Evolutionary conservation across 2,113 vertebrate species (phyloP).

Genomic region (Nothocercus julius): DNA sequence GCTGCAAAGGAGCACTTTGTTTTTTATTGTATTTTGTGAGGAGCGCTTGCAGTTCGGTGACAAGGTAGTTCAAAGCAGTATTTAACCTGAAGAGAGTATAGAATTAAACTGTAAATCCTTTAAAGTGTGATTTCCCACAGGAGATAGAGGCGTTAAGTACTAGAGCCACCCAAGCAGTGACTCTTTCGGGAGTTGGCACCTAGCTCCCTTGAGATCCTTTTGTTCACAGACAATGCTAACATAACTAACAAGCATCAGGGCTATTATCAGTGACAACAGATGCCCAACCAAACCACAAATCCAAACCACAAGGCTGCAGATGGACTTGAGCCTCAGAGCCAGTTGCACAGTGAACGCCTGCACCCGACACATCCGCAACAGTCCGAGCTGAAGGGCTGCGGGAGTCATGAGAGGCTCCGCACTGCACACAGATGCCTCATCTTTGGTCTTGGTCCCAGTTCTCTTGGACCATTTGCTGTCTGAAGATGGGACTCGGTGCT

Average conservation of each 20-base stretch:
- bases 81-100: not conserved
- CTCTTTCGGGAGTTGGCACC: not conserved
- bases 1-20: not conserved
- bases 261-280: not conserved
- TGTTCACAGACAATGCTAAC: conserved; percentile 10
- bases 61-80: not conserved
- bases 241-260: not conserved
- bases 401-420: not conserved
- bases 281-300: not conserved
- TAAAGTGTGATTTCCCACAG: not conserved
- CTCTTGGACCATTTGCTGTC: not conserved
- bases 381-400: not conserved
- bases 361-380: not conserved
- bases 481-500: not conserved
- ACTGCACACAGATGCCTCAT: not conserved
- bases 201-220: not conserved
- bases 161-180: not conserved
- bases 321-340: not conserved
- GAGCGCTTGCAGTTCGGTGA: not conserved
- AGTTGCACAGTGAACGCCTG: not conserved
- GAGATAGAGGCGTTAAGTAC: not conserved
- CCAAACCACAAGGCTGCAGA: not conserved
- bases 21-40: not conserved
- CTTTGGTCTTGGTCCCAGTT: not conserved
- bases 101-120: not conserved